A percentile compares a stretch with the other conserved stretches of the same genome.
These are phyloP conservation scores for Trididemnum clinides DNA, from an alignment of 23 tunicate genomes.

Conservation along the genomic window DNA sequence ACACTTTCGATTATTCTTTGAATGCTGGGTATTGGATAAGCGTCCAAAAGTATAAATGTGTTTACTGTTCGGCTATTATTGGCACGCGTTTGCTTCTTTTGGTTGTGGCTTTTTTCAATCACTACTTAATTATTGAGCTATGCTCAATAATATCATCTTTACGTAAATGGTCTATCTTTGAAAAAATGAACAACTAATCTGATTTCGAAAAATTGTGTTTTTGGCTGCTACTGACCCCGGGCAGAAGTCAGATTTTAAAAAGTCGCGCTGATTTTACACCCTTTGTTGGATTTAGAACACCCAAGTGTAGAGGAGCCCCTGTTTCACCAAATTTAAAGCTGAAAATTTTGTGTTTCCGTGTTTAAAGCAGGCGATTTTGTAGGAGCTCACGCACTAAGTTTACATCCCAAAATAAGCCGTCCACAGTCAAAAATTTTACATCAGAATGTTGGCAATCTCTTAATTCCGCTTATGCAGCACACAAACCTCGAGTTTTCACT, in stretches of 20 bases:
- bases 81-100: too few relatives aligned
- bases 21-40: not conserved
- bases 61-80: not conserved
- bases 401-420: not conserved
- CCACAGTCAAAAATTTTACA: not conserved
- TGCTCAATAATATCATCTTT: not conserved
- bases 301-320: not conserved
- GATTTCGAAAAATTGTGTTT: too few relatives aligned
- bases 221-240: too few relatives aligned
- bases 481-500: not conserved
- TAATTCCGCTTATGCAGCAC: too few relatives aligned
- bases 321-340: not conserved
- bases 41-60: not conserved
- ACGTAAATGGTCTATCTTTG: not conserved
- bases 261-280: not conserved
- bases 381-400: not conserved
- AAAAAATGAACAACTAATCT: too few relatives aligned
- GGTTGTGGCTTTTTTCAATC: too few relatives aligned
- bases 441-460: not conserved
- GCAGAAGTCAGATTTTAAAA: not conserved
- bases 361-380: too few relatives aligned
- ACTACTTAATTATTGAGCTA: too few relatives aligned
- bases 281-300: not conserved
- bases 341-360: not conserved
- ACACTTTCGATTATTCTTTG: not conserved